Evolutionary conservation across 2,113 vertebrate genomes (phyloP), one percentile per base, ranked within the genome.

Genomic region (Uria aalge): DNA sequence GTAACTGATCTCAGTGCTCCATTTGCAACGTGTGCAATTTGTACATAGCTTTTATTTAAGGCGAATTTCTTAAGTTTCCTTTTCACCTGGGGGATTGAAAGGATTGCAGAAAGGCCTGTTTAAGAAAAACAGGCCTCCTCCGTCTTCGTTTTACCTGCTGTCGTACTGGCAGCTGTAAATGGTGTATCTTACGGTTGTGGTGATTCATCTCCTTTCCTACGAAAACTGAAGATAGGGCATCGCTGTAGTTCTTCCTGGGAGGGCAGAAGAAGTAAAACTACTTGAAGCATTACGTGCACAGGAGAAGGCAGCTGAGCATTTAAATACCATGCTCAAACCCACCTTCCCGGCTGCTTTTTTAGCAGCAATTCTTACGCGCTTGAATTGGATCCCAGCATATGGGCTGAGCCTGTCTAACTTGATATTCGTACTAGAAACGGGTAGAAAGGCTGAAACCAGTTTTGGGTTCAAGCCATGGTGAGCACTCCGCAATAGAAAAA

Each of bases 41-140:
- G 97, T 98, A 98, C 91, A 98, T 98, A 98, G 81, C 95, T 94
- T 88, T 96, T 98, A 98, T 98, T 98, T 98, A 98, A 98, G 94
- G 90, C 91, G 82, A 95, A 94, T 96, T 97, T 96, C 78, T 96
- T 96, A 97, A 94, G 90, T 94, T 94, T 89, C 69, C 93, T 96
- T 92, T 60, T 95, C 96, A 94, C 91, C 74, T 93, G 77, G 90
- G 36, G 59, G 63, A 83, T 19, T 57, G 66, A 88, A 89, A 88
- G 74, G 32, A 88, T 57, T 94, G 90, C 94, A 93, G 86, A 85
- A 89, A 81, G 75, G 75, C 68, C 72, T 93, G 19, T 73, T 88
- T 93, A 93, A 94, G 80, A 88, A 82, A 91, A 95, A 85, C 23
- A 57, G 38, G 63, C 8, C 55, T 48, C 68, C 83, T 82, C 79